Evolutionary conservation across 2,797 vertebrate species (phyloP), one percentile per base, ranked within the genome.

Genomic region (Paedocypris micromegethes): DNA sequence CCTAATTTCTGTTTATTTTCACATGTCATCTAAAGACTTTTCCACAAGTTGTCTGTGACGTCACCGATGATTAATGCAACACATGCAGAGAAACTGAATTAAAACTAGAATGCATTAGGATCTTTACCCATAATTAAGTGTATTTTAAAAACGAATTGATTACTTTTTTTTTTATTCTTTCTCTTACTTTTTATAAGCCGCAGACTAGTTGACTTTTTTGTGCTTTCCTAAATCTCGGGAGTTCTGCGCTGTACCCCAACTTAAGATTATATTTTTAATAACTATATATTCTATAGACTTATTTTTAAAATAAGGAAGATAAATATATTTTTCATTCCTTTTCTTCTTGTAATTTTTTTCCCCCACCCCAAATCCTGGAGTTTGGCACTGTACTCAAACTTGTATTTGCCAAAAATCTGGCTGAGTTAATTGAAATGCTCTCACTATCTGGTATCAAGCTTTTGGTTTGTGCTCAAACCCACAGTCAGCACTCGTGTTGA

Each of bases 1-100:
- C 86, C 88, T 88, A 85, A 86, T 86, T 80, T 80, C 78, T 79
- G 83, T 91, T 88, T 88, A 84, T 90, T 89, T 90, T 88, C 79
- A 85, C 81, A 84, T 89, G 88, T 88, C 88, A 88, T 78, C 82
- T 81, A 83, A 77, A 78, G 66, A 76, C 8, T 67, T 79, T 86
- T 85, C 83, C 77, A 75, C 78, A 75, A 76, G 75, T 72, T 9
- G 73, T 73, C 77, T 83, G 80, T 84, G 83, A 77, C 68, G 72
- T 79, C 75, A 79, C 82, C 81, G 38, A 67, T 75, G 52, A 66
- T 62, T 55, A 58, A 68, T 2, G 41, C 9, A 55, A 76, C 66
- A 52, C 42, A 72, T 75, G 50, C 59, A 70, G 66, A 66, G 80
- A 77, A 67, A 66, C 69, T 45, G 77, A 73, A 66, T 74, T 58